Evolutionary conservation across 2,797 vertebrate species (phyloP).

Genomic region (Cossypha polioptera): DNA sequence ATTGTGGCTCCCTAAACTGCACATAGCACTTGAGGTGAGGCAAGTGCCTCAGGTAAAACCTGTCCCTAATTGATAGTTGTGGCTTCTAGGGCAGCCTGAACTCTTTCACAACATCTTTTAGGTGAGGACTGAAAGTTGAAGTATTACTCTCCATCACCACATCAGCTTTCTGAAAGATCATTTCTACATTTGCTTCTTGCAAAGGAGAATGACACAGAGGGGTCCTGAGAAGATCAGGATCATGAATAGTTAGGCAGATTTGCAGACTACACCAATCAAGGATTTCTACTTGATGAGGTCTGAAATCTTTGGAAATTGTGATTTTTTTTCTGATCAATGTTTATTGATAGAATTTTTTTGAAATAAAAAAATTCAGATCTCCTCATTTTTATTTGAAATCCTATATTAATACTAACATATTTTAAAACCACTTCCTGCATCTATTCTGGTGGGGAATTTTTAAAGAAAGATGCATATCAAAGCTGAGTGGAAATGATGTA

Average conservation of each 20-base stretch:
- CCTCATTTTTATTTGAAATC: neutral
- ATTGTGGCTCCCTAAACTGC: neutral
- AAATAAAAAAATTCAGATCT: neutral
- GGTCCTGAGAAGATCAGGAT: neutral
- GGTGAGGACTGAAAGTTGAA: neutral
- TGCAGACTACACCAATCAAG: neutral
- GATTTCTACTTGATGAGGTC: neutral
- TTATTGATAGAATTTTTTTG: neutral
- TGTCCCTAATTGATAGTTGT: neutral
- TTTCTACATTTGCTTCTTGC: neutral
- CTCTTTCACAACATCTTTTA: neutral
- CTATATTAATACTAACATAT: neutral
- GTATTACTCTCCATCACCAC: neutral
- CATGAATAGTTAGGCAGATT: neutral
- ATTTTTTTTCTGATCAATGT: neutral
- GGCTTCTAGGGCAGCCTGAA: neutral
- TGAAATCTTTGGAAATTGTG: neutral
- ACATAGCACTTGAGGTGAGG: too few species aligned
- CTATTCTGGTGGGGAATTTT: neutral
- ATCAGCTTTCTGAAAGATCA: neutral
- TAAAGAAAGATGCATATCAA: neutral
- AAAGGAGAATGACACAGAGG: neutral
- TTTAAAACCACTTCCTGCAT: neutral
- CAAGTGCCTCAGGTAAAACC: neutral
- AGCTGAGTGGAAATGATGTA: neutral